Conservation (phyloP, 2,113 vertebrate genomes). For the Saguinus midas region DNA sequence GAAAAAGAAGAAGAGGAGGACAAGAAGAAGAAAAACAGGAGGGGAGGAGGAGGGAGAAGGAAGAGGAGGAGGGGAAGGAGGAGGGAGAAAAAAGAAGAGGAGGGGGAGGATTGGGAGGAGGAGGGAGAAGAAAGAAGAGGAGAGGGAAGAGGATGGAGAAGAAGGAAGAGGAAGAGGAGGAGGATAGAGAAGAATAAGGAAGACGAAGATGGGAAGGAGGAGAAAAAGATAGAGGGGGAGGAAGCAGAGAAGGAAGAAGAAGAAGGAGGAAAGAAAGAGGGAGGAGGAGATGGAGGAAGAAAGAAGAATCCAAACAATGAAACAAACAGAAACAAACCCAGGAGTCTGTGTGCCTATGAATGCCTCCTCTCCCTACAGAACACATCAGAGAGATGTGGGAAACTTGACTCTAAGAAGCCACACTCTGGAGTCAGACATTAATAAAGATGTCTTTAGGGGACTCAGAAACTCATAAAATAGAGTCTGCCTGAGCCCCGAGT, state of each 20-base stretch:
- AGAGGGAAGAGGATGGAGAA: accelerated
- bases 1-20: background rate
- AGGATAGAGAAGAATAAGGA: accelerated
- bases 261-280: accelerated
- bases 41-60: accelerated
- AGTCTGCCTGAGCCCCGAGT: background rate
- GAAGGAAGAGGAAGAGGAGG: accelerated
- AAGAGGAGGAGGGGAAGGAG: accelerated
- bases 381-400: background rate
- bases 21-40: accelerated
- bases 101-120: no score
- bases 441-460: conserved; percentile 45
- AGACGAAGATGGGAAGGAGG: accelerated
- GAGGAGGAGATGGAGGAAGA: no score
- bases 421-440: background rate
- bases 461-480: conserved; percentile 32
- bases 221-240: no score
- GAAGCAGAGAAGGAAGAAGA: accelerated
- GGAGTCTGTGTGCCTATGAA: background rate
- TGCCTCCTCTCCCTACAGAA: no score
- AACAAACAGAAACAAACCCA: background rate
- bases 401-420: background rate
- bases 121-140: accelerated
- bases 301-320: background rate
- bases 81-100: no score